Base-by-base conservation (phyloP, 2,113 vertebrate genomes). In the Fregata magnificens region DNA sequence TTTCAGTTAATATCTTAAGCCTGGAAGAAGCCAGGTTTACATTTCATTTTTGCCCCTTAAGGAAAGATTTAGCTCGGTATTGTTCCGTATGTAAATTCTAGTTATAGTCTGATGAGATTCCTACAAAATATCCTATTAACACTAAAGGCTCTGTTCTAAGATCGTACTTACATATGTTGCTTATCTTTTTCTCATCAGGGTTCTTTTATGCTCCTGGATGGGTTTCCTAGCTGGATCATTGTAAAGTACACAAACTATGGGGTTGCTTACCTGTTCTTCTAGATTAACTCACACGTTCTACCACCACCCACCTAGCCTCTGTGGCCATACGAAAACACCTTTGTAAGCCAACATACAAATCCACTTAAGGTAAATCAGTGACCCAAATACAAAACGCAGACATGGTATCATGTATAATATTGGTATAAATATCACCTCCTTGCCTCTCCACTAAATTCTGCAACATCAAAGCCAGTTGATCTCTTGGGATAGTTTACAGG, bases 171-270 rank as follows among this genome's bases (percentile, higher is more conserved):
- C 76, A 91, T 74, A 61, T 88, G 93, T 95, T 91, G 69, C 78
- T 98, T 97, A 96, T 96, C 94, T 97, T 87, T 83, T 92, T 96
- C 90, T 97, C 65, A 97, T 96, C 90, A 93, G 67, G 82, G 91
- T 83, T 93, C 91, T 96, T 96, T 95, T 94, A 71, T 95, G 85
- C 59, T 97, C 55, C 96, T 62, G 92, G 94, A 95, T 95, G 74
- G 92, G 59, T 86, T 96, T 90, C 95, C 95, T 97, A 89, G 78
- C 72, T 94, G 50, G 85, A 90, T 95, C 70, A 85, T 90, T 63
- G 86, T 81, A 89, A 97, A 97, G 76, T 22, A 90, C 85, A 93
- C 66, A 91, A 66, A 97, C 96, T 95, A 92, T 52, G 83, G 85
- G 81, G 90, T 73, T 90, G 83, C 93, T 93, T 90, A 96, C 96